phyloP scores from a whole-genome alignment of 2,113 vertebrate species.

The Gopherus flavomarginatus region DNA sequence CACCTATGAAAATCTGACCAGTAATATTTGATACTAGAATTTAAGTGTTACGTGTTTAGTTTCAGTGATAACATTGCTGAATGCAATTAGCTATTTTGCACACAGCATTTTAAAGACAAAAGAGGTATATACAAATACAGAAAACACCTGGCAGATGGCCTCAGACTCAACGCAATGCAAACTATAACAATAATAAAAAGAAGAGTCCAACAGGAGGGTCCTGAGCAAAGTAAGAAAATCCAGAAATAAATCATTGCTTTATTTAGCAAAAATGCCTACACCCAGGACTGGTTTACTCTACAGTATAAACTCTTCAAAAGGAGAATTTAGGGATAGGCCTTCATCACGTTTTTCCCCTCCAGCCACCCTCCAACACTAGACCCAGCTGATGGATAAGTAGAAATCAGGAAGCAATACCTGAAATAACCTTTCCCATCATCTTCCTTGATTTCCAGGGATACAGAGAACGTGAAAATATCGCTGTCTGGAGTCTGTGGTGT shows the following conservation, averaged over 20 bases:
- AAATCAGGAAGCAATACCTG: constrained; percentile 82
- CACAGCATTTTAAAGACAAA: not conserved
- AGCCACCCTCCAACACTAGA: not conserved
- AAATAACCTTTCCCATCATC: constrained; percentile 98
- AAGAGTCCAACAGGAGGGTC: not conserved
- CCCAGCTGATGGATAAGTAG: fast-evolving
- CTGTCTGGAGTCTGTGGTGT: constrained; percentile 94
- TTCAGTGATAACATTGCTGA: not conserved
- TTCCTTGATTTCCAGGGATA: constrained; percentile 97
- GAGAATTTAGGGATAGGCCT: not conserved
- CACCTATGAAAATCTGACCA: not conserved
- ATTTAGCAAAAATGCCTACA: not conserved
- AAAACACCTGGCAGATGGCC: not conserved
- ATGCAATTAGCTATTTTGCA: not conserved
- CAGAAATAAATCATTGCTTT: not conserved
- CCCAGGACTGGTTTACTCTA: not conserved
- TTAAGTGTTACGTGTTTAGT: not conserved
- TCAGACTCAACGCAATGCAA: not conserved
- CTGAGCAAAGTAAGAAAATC: not conserved
- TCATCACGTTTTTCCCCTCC: not conserved
- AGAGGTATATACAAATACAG: not conserved
- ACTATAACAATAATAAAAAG: not conserved
- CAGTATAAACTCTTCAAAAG: not conserved
- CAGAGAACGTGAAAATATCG: constrained; percentile 96
- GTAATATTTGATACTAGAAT: not conserved